Evolutionary conservation across 2,113 vertebrate genomes (phyloP), one percentile per base, ranked within the genome.

Genomic region (Proteles cristata): DNA sequence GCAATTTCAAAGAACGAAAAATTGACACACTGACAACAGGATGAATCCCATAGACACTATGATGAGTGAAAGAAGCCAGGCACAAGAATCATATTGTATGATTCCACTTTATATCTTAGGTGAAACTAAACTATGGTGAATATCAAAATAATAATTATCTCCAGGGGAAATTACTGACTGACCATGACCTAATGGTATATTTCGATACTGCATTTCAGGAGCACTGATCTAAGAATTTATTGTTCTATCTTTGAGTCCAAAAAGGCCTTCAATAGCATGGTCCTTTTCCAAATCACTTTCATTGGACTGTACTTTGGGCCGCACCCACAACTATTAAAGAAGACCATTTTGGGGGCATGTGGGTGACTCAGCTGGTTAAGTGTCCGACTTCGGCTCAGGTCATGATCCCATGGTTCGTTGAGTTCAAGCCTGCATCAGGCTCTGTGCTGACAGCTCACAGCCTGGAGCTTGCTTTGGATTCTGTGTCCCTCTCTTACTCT

Each of bases 241-340:
- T 93, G 58, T 73, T 69, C 82, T 93, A 28, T 66, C 25, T 23
- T 95, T 68, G n/a, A 90, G 33, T 91, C 66, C 33, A 77, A 48
- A 77, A 74, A 96, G n/a, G 65, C 63, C 35, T 76, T 93, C 82
- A 79, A 35, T 17, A 85, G 61, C 33, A 83, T 94, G 58, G 33
- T 93, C 31, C 66, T 95, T 90, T 48, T 35, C 87, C 61, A 95
- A 87, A 79, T 92, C 21, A 84, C 81, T 96, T 86, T 68, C 50
- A 94, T 16, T 90, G 43, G 50, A 11, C 74, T 85, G 1, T 65
- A 80, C n/a, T 87, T 33, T 90, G 63, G 19, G 68, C 43, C 31
- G 86, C 6, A 66, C 7, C 19, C 2, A 33, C 9, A 93, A 53
- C 35, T 81, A 39, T 82, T 88, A 71, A 77, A 82, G n/a, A 95